phyloP scores from a whole-genome alignment of 2,797 vertebrate genomes.

The Chrysolophus pictus region DNA sequence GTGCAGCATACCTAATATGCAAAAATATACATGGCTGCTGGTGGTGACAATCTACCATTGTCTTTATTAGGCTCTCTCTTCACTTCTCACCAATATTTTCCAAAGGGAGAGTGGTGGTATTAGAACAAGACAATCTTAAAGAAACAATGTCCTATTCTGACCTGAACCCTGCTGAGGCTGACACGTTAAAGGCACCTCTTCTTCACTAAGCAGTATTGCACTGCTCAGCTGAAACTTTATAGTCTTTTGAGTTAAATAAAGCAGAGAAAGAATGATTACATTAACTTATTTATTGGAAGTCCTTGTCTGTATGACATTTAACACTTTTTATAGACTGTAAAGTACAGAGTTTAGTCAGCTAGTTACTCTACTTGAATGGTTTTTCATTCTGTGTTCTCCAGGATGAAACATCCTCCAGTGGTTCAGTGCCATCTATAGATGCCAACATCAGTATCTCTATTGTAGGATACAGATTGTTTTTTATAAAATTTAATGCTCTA shows the following conservation, averaged over 20 bases:
- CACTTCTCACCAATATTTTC: neutral
- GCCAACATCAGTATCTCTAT: neutral
- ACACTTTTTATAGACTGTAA: slow-evolving; percentile 57
- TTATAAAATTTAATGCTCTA: neutral
- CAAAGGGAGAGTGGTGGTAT: neutral
- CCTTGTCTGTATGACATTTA: slow-evolving; percentile 31
- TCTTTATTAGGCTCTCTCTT: neutral
- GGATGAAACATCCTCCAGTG: neutral
- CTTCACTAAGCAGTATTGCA: neutral
- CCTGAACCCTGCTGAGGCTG: neutral
- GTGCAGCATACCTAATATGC: neutral
- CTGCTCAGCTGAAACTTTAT: slow-evolving; percentile 44
- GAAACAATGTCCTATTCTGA: neutral
- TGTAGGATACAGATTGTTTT: neutral
- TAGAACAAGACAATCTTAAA: neutral
- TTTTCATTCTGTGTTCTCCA: neutral
- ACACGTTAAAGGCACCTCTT: neutral
- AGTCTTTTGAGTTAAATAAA: slow-evolving; percentile 49
- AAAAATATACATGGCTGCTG: neutral
- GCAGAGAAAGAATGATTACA: slow-evolving; percentile 5
- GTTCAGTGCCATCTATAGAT: neutral
- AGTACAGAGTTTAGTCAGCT: slow-evolving; percentile 45
- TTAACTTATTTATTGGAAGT: slow-evolving; percentile 58
- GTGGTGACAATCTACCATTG: neutral
- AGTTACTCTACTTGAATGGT: slow-evolving; percentile 4